Evolutionary conservation across 2,888 invertebrate species (phyloP).

Genomic region (Pseudeuparius sepicola): DNA sequence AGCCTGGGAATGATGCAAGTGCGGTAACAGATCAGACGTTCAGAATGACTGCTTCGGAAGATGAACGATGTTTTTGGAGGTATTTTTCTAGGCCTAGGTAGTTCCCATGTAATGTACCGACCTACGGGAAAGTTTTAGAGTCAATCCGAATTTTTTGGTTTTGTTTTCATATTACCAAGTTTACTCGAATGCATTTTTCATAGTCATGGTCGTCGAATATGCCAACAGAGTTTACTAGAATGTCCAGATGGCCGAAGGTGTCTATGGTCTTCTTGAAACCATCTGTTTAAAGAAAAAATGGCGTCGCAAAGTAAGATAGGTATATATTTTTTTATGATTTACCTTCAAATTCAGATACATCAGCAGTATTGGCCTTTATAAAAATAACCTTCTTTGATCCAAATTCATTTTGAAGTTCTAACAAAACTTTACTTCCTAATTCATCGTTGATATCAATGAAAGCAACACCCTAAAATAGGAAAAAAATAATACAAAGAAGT

Average conservation of each 20-base stretch:
- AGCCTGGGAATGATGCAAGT: conserved; percentile 5
- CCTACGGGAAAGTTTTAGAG: too few relatives aligned
- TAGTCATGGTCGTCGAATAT: neutral
- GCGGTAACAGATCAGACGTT: conserved; percentile 14
- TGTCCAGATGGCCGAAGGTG: neutral
- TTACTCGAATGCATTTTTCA: neutral
- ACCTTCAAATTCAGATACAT: too few relatives aligned
- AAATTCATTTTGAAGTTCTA: too few relatives aligned
- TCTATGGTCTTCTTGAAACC: neutral
- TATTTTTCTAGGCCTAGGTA: conserved; percentile 18
- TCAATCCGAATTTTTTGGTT: too few relatives aligned
- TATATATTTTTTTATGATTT: too few relatives aligned
- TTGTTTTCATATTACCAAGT: too few relatives aligned
- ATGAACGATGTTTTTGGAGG: conserved; percentile 11
- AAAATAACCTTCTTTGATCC: too few relatives aligned
- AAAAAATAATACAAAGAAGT: too few relatives aligned
- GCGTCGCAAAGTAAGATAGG: neutral
- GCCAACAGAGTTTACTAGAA: conserved; percentile 2
- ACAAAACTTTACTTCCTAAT: too few relatives aligned
- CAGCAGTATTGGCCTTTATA: too few relatives aligned
- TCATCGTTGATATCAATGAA: too few relatives aligned
- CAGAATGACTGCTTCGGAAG: conserved; percentile 9
- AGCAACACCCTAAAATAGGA: neutral
- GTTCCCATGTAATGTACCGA: conserved; percentile 15
- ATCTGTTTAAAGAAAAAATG: too few relatives aligned